A percentile compares a stretch with the other conserved stretches of the same genome.
These are phyloP conservation scores for Arctia plantaginis DNA, from an alignment of 2,888 invertebrate species.

Conservation along the genomic window DNA sequence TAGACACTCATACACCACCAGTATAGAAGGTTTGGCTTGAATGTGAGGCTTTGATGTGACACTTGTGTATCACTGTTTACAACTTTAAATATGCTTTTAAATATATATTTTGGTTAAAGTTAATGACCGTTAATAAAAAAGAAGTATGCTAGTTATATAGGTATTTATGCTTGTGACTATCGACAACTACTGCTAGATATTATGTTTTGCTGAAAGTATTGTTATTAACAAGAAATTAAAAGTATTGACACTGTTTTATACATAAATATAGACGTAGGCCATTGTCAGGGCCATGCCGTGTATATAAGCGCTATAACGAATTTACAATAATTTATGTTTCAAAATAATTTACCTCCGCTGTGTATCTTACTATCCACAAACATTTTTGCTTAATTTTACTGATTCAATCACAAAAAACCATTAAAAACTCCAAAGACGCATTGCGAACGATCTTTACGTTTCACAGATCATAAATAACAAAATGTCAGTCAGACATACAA, in stretches of 20 bases:
- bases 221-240: neutral
- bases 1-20: neutral
- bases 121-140: neutral
- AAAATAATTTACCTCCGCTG: constrained; percentile 28
- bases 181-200: neutral
- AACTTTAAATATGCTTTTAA: neutral
- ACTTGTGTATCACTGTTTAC: neutral
- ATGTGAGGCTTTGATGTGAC: neutral
- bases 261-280: neutral
- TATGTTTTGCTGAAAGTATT: neutral
- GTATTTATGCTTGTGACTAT: neutral
- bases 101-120: neutral
- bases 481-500: constrained; percentile 4
- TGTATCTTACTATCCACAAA: constrained; percentile 23
- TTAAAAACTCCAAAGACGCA: constrained; percentile 37
- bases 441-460: constrained; percentile 34
- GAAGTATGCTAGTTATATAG: neutral
- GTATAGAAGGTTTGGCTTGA: no score
- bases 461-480: constrained; percentile 18
- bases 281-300: neutral
- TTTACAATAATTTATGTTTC: neutral
- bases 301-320: neutral
- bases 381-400: constrained; percentile 32
- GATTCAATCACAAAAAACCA: constrained; percentile 17
- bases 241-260: neutral